These are phyloP conservation scores for Allolobophora icterica DNA, from an alignment of 2,888 invertebrate species.

Conservation along the genomic window DNA sequence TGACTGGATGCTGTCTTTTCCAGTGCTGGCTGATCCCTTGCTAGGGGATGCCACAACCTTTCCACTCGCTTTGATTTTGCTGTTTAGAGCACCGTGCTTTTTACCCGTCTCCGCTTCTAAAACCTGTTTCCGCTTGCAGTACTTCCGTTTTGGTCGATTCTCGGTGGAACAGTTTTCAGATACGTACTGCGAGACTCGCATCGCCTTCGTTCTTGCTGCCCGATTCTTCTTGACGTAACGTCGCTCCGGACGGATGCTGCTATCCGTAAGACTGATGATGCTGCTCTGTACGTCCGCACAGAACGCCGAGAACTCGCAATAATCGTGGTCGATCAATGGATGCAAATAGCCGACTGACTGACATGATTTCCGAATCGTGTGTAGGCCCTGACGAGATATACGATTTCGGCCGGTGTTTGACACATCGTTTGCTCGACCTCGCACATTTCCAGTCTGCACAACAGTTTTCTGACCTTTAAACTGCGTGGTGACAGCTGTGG, in stretches of 20 bases:
- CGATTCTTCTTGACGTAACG: conserved; percentile 45
- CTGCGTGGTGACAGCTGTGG: neutral
- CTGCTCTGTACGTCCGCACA: conserved; percentile 51
- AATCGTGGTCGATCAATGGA: conserved; percentile 53
- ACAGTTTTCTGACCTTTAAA: neutral
- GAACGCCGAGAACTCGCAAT: conserved; percentile 50
- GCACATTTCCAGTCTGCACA: neutral
- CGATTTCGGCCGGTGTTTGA: neutral
- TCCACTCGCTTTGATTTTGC: neutral
- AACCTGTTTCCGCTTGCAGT: neutral
- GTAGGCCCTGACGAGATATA: neutral
- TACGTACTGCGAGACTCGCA: neutral
- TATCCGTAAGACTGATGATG: conserved; percentile 49
- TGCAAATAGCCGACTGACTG: conserved; percentile 40
- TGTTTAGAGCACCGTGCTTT: neutral
- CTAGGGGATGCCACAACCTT: neutral
- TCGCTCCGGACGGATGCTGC: conserved; percentile 43
- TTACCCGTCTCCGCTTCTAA: neutral
- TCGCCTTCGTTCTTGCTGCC: conserved; percentile 7
- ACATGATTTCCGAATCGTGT: neutral
- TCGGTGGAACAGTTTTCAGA: neutral
- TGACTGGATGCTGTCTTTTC: neutral
- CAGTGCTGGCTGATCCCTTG: conserved; percentile 9
- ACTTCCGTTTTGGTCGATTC: conserved; percentile 22
- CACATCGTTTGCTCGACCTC: neutral